Percentiles rank a stretch among this genome's conserved stretches.
These are phyloP conservation scores for Drosophila putrida DNA, from an alignment of 2,888 invertebrate species.

Conservation along the genomic window DNA sequence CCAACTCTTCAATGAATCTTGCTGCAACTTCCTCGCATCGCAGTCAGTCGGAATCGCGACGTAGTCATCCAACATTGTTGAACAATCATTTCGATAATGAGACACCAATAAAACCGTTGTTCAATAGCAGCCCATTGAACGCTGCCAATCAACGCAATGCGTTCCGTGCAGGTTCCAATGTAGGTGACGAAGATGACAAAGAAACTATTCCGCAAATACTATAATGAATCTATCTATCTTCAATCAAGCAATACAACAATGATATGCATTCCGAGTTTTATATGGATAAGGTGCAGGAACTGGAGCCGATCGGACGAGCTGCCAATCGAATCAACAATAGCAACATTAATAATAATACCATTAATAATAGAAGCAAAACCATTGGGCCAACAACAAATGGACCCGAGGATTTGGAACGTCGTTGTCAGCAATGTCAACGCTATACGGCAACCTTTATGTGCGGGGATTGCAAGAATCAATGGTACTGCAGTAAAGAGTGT, in stretches of 20 bases:
- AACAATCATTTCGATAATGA: conserved; percentile 55
- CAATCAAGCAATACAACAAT: conserved; percentile 19
- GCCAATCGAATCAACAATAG: conserved; percentile 18
- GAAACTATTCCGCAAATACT: not conserved
- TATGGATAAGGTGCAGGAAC: conserved; percentile 21
- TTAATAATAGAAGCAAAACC: conserved; percentile 21
- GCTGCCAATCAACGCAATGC: conserved; percentile 17
- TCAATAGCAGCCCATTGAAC: conserved; percentile 61
- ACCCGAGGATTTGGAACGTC: conserved; percentile 19
- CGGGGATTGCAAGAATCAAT: conserved; percentile 95
- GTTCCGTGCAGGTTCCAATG: conserved; percentile 21
- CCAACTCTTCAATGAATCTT: conserved; percentile 42
- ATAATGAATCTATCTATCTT: too few species aligned
- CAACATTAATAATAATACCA: conserved; percentile 19
- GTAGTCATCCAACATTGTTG: conserved; percentile 15
- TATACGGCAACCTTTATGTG: conserved; percentile 94
- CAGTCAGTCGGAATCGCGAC: conserved; percentile 2
- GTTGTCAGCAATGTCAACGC: conserved; percentile 93
- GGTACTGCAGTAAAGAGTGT: conserved; percentile 97
- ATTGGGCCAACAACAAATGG: conserved; percentile 70
- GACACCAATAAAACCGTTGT: conserved; percentile 42
- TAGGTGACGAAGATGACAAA: conserved; percentile 3
- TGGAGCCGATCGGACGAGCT: conserved; percentile 9
- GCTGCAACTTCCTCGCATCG: conserved; percentile 14
- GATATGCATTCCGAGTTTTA: conserved; percentile 57